Conservation (phyloP, 64 coral and sea anemone species). For the Stichodactyla mertensii region DNA sequence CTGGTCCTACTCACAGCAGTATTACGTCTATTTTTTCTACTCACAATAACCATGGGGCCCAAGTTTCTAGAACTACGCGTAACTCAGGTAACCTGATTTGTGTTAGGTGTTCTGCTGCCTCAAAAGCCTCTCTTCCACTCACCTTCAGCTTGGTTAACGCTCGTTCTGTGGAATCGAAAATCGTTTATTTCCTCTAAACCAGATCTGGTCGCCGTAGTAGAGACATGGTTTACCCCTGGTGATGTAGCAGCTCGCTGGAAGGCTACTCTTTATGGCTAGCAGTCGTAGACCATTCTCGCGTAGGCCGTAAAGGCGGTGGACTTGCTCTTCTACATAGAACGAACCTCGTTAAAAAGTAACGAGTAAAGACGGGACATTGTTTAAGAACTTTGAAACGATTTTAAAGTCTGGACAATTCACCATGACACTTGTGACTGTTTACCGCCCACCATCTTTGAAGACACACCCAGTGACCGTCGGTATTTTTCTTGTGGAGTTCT, state of each 20-base stretch:
- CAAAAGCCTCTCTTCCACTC: background rate
- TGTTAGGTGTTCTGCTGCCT: too few relatives aligned
- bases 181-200: background rate
- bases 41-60: too few relatives aligned
- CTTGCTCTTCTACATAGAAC: background rate
- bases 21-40: too few relatives aligned
- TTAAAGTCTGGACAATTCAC: slow-evolving; percentile 1
- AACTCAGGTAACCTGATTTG: too few relatives aligned
- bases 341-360: background rate
- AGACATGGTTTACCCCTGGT: slow-evolving; percentile 25
- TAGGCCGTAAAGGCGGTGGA: background rate
- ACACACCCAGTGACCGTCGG: background rate
- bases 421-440: background rate
- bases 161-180: slow-evolving; percentile 23
- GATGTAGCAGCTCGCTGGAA: slow-evolving; percentile 27
- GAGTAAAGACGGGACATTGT: background rate
- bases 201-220: slow-evolving; percentile 15
- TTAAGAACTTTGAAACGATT: slow-evolving; percentile 13
- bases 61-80: background rate
- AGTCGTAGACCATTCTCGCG: background rate
- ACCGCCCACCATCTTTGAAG: slow-evolving; percentile 10
- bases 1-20: background rate
- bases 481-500: slow-evolving; percentile 11
- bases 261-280: background rate
- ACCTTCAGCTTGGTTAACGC: slow-evolving; percentile 6